phyloP scores from a whole-genome alignment of 2,888 invertebrate genomes.

The Thera obeliscata region DNA sequence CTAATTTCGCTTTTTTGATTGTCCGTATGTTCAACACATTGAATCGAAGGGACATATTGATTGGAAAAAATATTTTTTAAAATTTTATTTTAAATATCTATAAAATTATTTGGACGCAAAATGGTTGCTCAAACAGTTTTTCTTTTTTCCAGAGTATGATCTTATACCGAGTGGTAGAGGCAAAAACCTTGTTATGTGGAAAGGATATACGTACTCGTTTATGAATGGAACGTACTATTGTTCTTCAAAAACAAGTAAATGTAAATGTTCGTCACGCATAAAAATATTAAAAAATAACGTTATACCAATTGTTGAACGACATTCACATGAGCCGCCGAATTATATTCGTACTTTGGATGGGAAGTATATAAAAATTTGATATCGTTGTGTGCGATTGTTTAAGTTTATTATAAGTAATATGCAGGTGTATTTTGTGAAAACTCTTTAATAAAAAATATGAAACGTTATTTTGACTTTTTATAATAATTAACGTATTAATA shows the following conservation, averaged over 20 bases:
- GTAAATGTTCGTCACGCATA: background rate
- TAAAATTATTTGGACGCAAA: too few species aligned
- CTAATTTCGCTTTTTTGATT: too few species aligned
- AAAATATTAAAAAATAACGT: background rate
- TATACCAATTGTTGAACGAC: background rate
- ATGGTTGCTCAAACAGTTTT: background rate
- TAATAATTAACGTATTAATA: too few species aligned
- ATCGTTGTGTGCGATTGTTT: background rate
- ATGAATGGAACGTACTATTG: constrained; percentile 1
- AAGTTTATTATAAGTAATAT: too few species aligned
- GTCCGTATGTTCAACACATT: too few species aligned
- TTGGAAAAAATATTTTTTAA: too few species aligned
- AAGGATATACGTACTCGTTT: background rate
- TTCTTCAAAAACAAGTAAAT: background rate
- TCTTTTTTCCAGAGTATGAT: background rate
- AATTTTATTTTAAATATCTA: too few species aligned
- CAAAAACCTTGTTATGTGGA: constrained; percentile 3
- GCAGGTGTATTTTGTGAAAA: too few species aligned
- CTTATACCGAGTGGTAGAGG: constrained; percentile 2
- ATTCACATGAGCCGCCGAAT: constrained; percentile 5
- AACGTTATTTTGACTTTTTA: too few species aligned
- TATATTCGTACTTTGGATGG: background rate
- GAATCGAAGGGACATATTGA: too few species aligned
- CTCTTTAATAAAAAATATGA: too few species aligned
- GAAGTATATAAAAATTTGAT: background rate